Evolutionary conservation across 2,888 invertebrate species (phyloP), one percentile per base, ranked within the genome.

Genomic region (Clepsis dumicolana): DNA sequence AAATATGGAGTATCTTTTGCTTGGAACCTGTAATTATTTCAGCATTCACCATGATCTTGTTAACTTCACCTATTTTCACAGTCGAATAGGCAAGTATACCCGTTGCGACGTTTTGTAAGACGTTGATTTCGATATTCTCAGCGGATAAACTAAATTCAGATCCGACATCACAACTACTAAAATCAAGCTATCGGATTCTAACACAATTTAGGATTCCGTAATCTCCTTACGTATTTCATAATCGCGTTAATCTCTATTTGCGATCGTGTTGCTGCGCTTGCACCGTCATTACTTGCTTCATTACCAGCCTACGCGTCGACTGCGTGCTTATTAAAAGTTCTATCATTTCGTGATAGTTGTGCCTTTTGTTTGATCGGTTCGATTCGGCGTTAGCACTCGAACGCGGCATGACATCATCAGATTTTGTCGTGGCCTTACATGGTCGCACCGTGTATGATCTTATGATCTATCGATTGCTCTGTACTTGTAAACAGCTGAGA

Each of bases 391-490:
- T 44, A 48, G 48, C 60, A 61, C 60, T 61, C 73, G 77, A 71
- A 76, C 76, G 70, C 75, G 75, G 84, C 79, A 92, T 92, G 92
- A 91, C 91, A 91, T 93, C 93, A 92, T 82, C 89, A 82, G 81
- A 87, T 83, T 85, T 81, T 81, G 85, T 85, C 84, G 83, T 79
- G 83, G 80, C 93, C 93, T 83, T 91, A 93, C 88, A 91, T 88
- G 92, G 93, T 83, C 83, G 84, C 84, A 82, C 76, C 83, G 83
- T 78, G 86, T 89, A 91, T 91, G 90, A 91, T 91, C 86, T 88
- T 88, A 91, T 91, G 90, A 91, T 91, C 86, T 88, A 90, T 88
- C 81, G 81, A 77, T 79, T 82, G 81, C 79, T 65, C 56, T 54
- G 67, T 81, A 81, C 80, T 77, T 77, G 79, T 76, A 79, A 86